Base-by-base conservation (phyloP, 2,113 vertebrate species). In the Redunca redunca region DNA sequence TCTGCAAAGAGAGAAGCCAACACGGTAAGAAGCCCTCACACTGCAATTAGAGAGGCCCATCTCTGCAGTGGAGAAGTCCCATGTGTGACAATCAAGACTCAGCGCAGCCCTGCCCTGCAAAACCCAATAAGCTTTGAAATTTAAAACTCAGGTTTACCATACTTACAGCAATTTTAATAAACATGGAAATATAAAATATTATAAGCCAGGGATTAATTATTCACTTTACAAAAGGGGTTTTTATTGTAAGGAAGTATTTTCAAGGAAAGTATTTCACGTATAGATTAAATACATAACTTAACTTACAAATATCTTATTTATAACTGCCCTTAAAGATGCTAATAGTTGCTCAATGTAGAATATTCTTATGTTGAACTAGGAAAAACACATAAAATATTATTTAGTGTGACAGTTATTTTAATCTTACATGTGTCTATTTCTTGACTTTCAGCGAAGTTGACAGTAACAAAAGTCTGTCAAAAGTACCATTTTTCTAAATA, bases 181-280 rank as follows among this genome's bases (percentile, higher is more conserved):
- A 19, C 33, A 78, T 77, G 48, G 40, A 53, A 64, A 64, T 48
- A 62, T 91, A 58, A 80, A 82, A 92, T 46, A 94, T 30, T 25
- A n/a, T 57, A 87, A 78, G 2, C 1, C 57, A 60, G 52, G 17
- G 19, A 78, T 87, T 87, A 55, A 67, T 90, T 87, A 46, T 67
- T 90, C n/a, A 48, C 5, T 62, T 93, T 43, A 46, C 12, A 53
- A 92, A 91, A 78, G 48, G 17, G 55, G 3, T 40, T 81, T 91
- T 67, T 84, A 92, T 92, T 80, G 91, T 91, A 95, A 77, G 17
- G n/a, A 94, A 91, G 14, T 77, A 23, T 62, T 89, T 94, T 88
- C 86, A 55, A 21, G 80, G 58, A 17, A 86, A 90, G 14, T 13
- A 14, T 81, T 97, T 88, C 60, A 90, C 11, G 6, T 90, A 71